A percentile compares a stretch with the other conserved stretches of the same genome.
These are phyloP conservation scores for Furcifer pardalis DNA, from an alignment of 2,797 vertebrate species.

Conservation along the genomic window DNA sequence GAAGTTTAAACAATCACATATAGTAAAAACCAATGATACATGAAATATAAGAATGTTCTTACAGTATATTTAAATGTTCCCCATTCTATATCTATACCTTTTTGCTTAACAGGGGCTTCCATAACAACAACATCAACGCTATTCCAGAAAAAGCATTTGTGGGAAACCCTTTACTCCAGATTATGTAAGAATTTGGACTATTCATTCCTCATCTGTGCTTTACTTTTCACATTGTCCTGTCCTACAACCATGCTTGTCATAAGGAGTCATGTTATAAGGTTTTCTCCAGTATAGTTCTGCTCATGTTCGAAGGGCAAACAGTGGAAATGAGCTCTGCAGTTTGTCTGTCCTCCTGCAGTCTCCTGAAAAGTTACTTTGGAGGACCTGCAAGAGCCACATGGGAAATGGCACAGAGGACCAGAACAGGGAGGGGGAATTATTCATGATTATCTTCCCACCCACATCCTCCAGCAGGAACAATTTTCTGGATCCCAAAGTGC, in stretches of 20 bases:
- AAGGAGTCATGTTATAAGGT: slow-evolving; percentile 17
- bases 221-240: not conserved
- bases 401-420: not conserved
- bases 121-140: slow-evolving; percentile 95
- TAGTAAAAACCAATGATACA: not conserved
- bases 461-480: not conserved
- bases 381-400: not conserved
- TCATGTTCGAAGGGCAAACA: too few relatives aligned
- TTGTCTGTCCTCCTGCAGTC: not conserved
- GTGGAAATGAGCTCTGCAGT: not conserved
- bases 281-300: not conserved
- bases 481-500: not conserved
- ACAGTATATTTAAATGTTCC: slow-evolving; percentile 7
- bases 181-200: slow-evolving; percentile 83
- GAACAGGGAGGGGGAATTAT: too few relatives aligned
- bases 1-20: not conserved
- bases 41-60: too few relatives aligned
- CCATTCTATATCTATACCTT: slow-evolving; percentile 26
- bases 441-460: too few relatives aligned
- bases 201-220: not conserved
- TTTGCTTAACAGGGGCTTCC: slow-evolving; percentile 86
- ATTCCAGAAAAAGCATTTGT: slow-evolving; percentile 93
- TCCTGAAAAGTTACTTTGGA: not conserved
- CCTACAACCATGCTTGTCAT: not conserved
- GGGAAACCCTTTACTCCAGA: slow-evolving; percentile 93